phyloP scores from a whole-genome alignment of 2,113 vertebrate genomes.

The Brachionichthys hirsutus region DNA sequence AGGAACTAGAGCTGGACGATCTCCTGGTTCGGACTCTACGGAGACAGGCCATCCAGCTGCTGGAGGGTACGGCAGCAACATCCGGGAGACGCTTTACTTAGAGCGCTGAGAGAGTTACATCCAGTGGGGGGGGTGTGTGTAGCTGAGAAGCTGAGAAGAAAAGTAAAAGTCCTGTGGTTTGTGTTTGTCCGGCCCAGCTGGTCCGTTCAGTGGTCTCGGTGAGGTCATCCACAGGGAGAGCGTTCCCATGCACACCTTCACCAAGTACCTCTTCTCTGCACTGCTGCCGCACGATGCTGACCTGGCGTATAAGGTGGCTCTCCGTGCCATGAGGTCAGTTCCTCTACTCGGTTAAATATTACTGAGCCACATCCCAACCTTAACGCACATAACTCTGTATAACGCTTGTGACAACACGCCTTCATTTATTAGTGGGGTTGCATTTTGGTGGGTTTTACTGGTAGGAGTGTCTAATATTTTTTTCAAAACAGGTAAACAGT shows the following conservation, averaged over 20 bases:
- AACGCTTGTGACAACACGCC: too few species aligned
- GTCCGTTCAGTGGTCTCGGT: slow-evolving; percentile 95
- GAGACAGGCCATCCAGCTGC: slow-evolving; percentile 91
- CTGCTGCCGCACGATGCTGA: slow-evolving; percentile 93
- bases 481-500: too few species aligned
- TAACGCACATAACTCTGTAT: too few species aligned
- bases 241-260: slow-evolving; percentile 98
- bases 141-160: background rate
- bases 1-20: slow-evolving; percentile 92
- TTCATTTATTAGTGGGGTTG: too few species aligned
- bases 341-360: too few species aligned
- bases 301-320: slow-evolving; percentile 93
- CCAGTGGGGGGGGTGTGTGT: too few species aligned
- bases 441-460: too few species aligned
- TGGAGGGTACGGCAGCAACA: slow-evolving; percentile 83
- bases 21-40: slow-evolving; percentile 89
- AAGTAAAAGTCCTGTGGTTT: background rate
- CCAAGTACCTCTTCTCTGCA: slow-evolving; percentile 97
- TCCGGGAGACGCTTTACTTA: too few species aligned
- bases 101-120: too few species aligned
- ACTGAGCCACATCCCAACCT: too few species aligned
- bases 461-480: too few species aligned
- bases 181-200: slow-evolving; percentile 75
- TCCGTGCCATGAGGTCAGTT: slow-evolving; percentile 93
- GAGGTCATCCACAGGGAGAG: slow-evolving; percentile 98